phyloP scores from a whole-genome alignment of 2,888 invertebrate genomes.

The Prionchulus punctatus region DNA sequence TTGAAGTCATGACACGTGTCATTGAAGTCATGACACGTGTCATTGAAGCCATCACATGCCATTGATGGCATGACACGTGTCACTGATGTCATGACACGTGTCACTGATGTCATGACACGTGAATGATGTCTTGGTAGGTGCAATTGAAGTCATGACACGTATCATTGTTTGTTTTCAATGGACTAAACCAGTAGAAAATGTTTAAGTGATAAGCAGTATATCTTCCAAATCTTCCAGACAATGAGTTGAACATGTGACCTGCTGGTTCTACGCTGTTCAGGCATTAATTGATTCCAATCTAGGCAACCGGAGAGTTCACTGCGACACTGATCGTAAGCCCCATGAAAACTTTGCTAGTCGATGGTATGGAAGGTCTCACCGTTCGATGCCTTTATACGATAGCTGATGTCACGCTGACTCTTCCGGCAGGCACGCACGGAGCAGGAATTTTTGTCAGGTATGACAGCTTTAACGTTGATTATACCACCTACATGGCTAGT shows the following conservation, averaged over 20 bases:
- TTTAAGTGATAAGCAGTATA: no score
- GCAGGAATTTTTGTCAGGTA: constrained; percentile 15
- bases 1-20: no score
- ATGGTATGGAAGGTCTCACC: constrained; percentile 19
- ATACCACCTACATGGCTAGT: neutral
- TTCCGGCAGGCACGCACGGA: constrained; percentile 20
- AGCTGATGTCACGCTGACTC: constrained; percentile 23
- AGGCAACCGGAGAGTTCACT: constrained; percentile 12
- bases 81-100: no score
- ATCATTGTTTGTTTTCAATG: no score
- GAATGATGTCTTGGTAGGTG: no score
- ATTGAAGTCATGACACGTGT: no score
- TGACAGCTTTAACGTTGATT: neutral
- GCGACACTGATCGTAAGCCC: constrained; percentile 19
- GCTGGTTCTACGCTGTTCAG: neutral
- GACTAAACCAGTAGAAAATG: no score
- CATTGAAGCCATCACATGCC: no score
- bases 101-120: no score
- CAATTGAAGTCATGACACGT: no score
- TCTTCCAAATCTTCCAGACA: neutral
- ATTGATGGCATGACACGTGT: no score
- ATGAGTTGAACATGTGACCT: neutral
- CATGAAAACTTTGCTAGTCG: constrained; percentile 22
- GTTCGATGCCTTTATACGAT: constrained; percentile 21
- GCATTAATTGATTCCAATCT: neutral